Percentiles rank a stretch among this genome's conserved stretches.
These are phyloP conservation scores for Babylonia areolata DNA, from an alignment of 1,140 invertebrate genomes.

Conservation along the genomic window DNA sequence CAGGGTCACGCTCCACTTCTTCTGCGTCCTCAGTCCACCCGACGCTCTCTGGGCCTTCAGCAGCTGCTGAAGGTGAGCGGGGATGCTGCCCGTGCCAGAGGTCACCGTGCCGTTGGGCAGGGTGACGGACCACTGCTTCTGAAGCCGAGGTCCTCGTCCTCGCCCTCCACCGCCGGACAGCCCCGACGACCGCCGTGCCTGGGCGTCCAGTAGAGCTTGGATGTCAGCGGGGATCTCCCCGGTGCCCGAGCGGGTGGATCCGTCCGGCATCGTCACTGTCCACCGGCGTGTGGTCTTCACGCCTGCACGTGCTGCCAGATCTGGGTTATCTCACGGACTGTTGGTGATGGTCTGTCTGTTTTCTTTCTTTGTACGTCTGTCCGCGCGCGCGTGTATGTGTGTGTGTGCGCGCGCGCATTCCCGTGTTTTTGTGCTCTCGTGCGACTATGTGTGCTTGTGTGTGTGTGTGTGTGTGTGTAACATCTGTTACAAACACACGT, in stretches of 20 bases:
- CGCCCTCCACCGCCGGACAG: too few relatives aligned
- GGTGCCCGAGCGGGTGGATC: constrained; percentile 1
- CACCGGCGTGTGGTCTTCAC: constrained; percentile 3
- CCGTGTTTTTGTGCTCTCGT: too few relatives aligned
- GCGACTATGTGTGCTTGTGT: too few relatives aligned
- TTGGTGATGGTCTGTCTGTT: background rate
- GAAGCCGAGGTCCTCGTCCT: background rate
- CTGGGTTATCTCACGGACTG: too few relatives aligned
- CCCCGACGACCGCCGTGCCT: background rate
- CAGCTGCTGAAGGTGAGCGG: constrained; percentile 18
- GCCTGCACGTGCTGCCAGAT: background rate
- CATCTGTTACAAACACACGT: too few relatives aligned
- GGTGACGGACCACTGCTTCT: constrained; percentile 39
- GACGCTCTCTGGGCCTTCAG: constrained; percentile 21
- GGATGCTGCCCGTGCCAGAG: constrained; percentile 37
- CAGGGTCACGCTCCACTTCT: constrained; percentile 29
- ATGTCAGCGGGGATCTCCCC: constrained; percentile 24
- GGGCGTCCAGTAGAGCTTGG: constrained; percentile 8
- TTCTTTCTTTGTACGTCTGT: background rate
- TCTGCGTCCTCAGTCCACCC: background rate
- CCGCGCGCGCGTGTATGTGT: too few relatives aligned
- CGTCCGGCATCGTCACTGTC: constrained; percentile 36
- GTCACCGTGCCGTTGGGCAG: constrained; percentile 44
- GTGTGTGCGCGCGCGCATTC: too few relatives aligned
- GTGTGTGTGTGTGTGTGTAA: too few relatives aligned